Percentiles rank a stretch among this genome's conserved stretches.
Evolutionary conservation across 2,888 invertebrate species (phyloP).

Genomic region (Adineta ricciae): DNA sequence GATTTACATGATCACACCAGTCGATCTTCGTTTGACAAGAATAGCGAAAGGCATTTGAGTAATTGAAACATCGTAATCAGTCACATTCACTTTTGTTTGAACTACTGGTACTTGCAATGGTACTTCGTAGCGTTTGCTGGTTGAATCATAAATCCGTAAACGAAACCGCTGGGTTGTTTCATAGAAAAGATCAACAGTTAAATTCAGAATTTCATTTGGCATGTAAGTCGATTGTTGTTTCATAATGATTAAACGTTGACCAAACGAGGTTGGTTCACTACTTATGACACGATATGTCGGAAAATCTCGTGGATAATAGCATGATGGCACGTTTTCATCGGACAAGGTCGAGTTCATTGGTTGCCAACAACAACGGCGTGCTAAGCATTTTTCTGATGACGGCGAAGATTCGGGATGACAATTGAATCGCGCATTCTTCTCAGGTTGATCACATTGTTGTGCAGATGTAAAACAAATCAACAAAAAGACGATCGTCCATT

Average conservation of each 20-base stretch:
- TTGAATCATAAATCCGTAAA: conserved; percentile 25
- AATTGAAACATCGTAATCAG: conserved; percentile 24
- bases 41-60: conserved; percentile 27
- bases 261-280: background rate
- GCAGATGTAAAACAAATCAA: background rate
- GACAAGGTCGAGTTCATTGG: no score
- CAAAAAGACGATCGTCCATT: no score
- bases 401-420: conserved; percentile 26
- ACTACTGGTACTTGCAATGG: background rate
- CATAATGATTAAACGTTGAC: conserved; percentile 1
- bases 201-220: conserved; percentile 24
- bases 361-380: conserved; percentile 28
- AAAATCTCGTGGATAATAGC: conserved; percentile 30
- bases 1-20: background rate
- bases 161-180: conserved; percentile 21
- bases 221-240: conserved; percentile 25
- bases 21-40: conserved; percentile 26
- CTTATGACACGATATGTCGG: conserved; percentile 7
- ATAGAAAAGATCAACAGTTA: conserved; percentile 13
- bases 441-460: conserved; percentile 16
- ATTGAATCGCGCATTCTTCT: conserved; percentile 23
- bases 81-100: background rate
- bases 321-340: conserved; percentile 10
- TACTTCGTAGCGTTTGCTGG: conserved; percentile 16
- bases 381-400: background rate